Evolutionary conservation across 64 coral and sea anemone genomes (phyloP).

Genomic region (Montipora efflorescens): DNA sequence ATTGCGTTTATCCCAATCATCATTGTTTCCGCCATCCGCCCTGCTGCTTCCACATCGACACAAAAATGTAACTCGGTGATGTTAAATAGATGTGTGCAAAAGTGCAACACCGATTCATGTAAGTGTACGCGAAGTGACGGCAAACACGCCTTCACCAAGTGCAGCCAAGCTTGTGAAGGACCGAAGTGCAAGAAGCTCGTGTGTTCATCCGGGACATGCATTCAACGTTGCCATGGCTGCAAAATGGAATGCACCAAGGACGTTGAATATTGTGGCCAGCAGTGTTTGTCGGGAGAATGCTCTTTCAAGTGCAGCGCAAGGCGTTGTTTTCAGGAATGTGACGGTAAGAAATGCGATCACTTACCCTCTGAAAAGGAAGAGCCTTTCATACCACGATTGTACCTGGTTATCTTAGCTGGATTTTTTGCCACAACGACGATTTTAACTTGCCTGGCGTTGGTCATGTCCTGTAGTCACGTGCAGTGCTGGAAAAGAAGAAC

Average conservation of each 20-base stretch:
- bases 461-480: conserved; percentile 23
- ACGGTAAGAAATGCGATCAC: conserved; percentile 43
- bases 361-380: not conserved
- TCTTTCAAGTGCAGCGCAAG: conserved; percentile 74
- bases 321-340: conserved; percentile 62
- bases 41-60: not conserved
- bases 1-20: not conserved
- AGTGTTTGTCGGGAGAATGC: conserved; percentile 81
- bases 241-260: conserved; percentile 73
- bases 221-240: conserved; percentile 83
- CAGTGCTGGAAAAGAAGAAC: conserved; percentile 1
- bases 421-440: conserved; percentile 61
- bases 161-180: conserved; percentile 66
- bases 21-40: not conserved
- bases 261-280: conserved; percentile 82
- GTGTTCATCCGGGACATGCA: conserved; percentile 77
- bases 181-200: conserved; percentile 52
- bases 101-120: conserved; percentile 72
- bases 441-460: conserved; percentile 38
- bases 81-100: conserved; percentile 68
- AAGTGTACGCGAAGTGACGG: conserved; percentile 44
- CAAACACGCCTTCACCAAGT: conserved; percentile 4
- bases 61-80: conserved; percentile 27
- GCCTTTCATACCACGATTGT: conserved; percentile 46
- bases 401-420: conserved; percentile 78